These are phyloP conservation scores for Drosophila cyrtoloma DNA, from an alignment of 2,888 invertebrate species.

Conservation along the genomic window DNA sequence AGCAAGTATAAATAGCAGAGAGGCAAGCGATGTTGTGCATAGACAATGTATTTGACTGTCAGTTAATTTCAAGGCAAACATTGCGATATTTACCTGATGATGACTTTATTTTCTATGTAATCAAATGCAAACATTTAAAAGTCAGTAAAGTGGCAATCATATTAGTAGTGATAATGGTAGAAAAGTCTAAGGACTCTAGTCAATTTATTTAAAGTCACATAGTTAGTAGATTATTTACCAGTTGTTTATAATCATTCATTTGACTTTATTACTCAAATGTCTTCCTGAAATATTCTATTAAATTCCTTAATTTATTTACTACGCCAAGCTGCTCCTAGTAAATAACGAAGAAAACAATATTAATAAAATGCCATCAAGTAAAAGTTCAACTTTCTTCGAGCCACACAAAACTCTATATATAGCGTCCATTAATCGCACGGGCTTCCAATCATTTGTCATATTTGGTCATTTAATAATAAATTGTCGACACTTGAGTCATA, in stretches of 20 bases:
- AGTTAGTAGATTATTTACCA: neutral
- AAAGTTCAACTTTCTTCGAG: neutral
- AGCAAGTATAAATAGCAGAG: slow-evolving; percentile 1
- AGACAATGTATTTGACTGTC: slow-evolving; percentile 8
- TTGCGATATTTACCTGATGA: neutral
- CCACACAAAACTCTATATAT: neutral
- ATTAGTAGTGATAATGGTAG: neutral
- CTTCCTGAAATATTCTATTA: neutral
- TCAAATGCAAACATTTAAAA: neutral
- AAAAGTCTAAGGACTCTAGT: neutral
- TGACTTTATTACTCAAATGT: neutral
- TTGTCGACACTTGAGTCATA: slow-evolving; percentile 52
- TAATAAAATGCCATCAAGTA: neutral
- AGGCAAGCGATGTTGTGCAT: neutral
- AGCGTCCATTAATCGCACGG: slow-evolving; percentile 3
- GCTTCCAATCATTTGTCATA: slow-evolving; percentile 54
- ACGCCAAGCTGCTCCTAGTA: neutral
- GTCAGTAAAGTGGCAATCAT: neutral
- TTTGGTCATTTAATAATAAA: slow-evolving; percentile 63
- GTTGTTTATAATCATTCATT: neutral
- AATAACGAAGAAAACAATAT: neutral
- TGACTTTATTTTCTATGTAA: neutral
- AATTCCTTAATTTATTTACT: neutral
- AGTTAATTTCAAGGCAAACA: slow-evolving; percentile 5
- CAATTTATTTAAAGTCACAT: neutral